Percentiles rank a stretch among this genome's conserved stretches.
Evolutionary conservation across 2,113 vertebrate genomes (phyloP).

Genomic region (Gopherus flavomarginatus): DNA sequence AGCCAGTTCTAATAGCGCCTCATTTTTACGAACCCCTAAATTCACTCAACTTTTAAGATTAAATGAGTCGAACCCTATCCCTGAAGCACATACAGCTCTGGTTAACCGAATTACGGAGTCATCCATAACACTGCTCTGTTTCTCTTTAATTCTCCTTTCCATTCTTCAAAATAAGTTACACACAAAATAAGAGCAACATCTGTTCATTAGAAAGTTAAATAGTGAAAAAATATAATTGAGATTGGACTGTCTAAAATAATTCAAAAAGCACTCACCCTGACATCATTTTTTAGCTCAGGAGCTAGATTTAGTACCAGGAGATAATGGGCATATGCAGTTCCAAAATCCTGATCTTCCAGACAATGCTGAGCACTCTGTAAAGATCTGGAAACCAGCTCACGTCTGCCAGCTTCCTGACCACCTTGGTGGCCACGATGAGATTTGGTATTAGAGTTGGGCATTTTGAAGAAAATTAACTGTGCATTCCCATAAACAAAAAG

Average conservation of each 20-base stretch:
- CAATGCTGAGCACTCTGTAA: slow-evolving; percentile 94
- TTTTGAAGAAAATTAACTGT: slow-evolving; percentile 4
- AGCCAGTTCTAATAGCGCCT: not conserved
- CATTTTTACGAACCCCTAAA: not conserved
- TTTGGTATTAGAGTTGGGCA: slow-evolving; percentile 73
- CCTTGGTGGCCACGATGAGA: slow-evolving; percentile 69
- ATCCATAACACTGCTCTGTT: not conserved
- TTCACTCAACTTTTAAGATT: not conserved
- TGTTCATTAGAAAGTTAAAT: not conserved
- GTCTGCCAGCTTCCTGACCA: slow-evolving; percentile 82
- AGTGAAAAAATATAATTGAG: not conserved
- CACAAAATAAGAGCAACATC: not conserved
- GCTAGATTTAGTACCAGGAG: slow-evolving; percentile 93
- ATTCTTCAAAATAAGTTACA: not conserved
- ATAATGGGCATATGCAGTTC: slow-evolving; percentile 96
- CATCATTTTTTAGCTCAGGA: slow-evolving; percentile 85
- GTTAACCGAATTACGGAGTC: not conserved
- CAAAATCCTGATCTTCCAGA: slow-evolving; percentile 89
- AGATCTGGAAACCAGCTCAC: slow-evolving; percentile 89
- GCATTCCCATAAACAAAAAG: fast-evolving
- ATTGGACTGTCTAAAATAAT: not conserved
- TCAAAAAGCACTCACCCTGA: slow-evolving; percentile 74
- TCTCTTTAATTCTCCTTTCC: not conserved
- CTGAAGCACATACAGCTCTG: fast-evolving
- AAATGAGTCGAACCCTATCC: not conserved